These are phyloP conservation scores for Bombus breviceps DNA, from an alignment of 1,140 invertebrate species.

Conservation along the genomic window DNA sequence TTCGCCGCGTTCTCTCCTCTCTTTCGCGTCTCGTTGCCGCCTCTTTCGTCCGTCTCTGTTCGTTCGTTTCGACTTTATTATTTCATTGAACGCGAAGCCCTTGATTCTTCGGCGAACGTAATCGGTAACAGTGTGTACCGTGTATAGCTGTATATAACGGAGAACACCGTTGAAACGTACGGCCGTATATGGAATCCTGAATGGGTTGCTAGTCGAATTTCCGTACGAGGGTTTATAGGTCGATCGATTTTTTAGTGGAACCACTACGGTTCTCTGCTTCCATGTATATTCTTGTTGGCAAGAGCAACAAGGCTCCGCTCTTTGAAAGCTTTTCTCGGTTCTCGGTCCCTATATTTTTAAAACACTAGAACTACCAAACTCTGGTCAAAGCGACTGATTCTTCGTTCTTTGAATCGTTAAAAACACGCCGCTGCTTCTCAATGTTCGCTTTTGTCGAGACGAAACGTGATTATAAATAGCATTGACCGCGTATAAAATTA, in stretches of 20 bases:
- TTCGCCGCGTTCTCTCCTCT: neutral
- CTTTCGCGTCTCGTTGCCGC: neutral
- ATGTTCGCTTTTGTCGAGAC: no score
- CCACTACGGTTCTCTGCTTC: neutral
- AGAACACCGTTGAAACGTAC: neutral
- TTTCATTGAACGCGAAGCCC: no score
- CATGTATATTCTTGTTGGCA: neutral
- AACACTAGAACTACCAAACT: neutral
- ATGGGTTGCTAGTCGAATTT: slow-evolving; percentile 52
- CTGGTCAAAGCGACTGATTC: neutral
- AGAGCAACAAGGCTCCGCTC: neutral
- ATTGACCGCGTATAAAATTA: no score
- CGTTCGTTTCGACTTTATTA: no score
- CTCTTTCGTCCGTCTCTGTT: no score
- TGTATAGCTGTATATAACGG: neutral
- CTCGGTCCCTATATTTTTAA: neutral
- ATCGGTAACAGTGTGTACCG: neutral
- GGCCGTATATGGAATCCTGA: slow-evolving; percentile 39
- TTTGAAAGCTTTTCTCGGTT: neutral
- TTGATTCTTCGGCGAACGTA: neutral
- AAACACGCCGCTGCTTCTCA: neutral
- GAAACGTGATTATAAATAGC: no score
- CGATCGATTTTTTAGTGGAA: slow-evolving; percentile 19
- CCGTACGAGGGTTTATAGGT: slow-evolving; percentile 44
- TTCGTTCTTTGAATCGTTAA: neutral